Evolutionary conservation across 2,113 vertebrate species (phyloP), one percentile per base, ranked within the genome.

Genomic region (Tragelaphus strepsiceros): DNA sequence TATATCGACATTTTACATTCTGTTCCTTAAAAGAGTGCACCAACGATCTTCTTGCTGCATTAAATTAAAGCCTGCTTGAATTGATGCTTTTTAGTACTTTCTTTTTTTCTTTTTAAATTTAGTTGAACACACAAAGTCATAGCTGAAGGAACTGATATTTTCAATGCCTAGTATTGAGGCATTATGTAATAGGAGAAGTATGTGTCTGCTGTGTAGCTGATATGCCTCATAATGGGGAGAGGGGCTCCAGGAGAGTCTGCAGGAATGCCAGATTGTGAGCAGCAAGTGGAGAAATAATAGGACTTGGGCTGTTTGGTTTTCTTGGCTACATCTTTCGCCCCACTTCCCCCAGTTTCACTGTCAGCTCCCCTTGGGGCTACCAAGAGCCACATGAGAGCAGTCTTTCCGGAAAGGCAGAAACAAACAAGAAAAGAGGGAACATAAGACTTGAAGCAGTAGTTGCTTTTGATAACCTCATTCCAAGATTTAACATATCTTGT

Each of bases 381-480:
- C 77, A 84, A 43, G 56, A 62, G 43, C 85, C 95, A 53, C 62
- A 17, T 3, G 94, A 81, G 77, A 95, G 80, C 84, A 28, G 67
- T 64, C 32, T 58, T 59, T 77, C 67, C 32, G 77, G 80, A 64
- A 67, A 88, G 49, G 51, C 83, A 96, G 90, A 93, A 88, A 62
- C 87, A 94, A 97, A 96, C 15, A 88, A 35, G 43, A 96, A 58
- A 90, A 4, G 78, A 83, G n/a, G 64, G 49, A 92, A 88, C 86
- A 12, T 6, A 59, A 74, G 90, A 92, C 64, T 92, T 51, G 88
- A 94, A 92, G 95, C 32, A 30, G 80, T 85, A 96, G 84, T 90
- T 71, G 62, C 71, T 92, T 96, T 95, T 74, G 94, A 98, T 97
- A 98, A 58, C 89, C 61, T 94, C 89, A 88, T 96, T 96, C 93